Base-by-base conservation (phyloP, 2,113 vertebrate genomes). In the Alaudala cheleensis region DNA sequence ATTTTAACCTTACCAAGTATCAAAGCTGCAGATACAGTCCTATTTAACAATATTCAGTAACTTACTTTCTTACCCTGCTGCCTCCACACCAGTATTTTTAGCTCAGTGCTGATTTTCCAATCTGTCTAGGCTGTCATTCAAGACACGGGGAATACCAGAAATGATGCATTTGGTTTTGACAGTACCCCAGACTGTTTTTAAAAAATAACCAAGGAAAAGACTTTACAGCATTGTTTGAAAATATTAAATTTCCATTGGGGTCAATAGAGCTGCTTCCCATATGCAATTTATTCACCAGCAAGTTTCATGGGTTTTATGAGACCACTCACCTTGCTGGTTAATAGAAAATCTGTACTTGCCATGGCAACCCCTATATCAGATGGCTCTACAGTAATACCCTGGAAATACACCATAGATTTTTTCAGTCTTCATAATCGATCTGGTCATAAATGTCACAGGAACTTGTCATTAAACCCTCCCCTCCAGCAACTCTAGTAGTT, bases 271-370 rank as follows among this genome's bases (percentile, higher is more conserved):
- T 84, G 71, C 51, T 97, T 95, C 66, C 88, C 8, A 2, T 66
- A 81, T 71, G 78, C 79, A 88, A 82, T 96, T 94, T 93, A 92
- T 91, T 84, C 90, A 72, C 92, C 96, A 93, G 88, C 51, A 86
- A 92, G 71, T 95, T 97, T 49, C 65, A 79, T 65, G 61, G 53
- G 25, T 54, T 95, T 96, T 96, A 95, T 87, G 86, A 88, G 95
- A 84, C 47, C 77, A 51, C 86, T 94, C 93, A 82, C 86, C 83
- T 92, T 96, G 84, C 88, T 95, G 66, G 72, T 86, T 96, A 97
- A 97, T 92, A 95, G 90, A 92, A 97, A 95, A 92, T 95, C 83
- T 90, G 88, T 91, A 86, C 88, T 95, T 95, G 79, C 93, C 84
- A 94, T 96, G 81, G 92, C 90, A 96, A 96, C 91, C 74, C 62